phyloP scores from a whole-genome alignment of 1,140 invertebrate genomes.

The Mycetomoellerius zeteki region DNA sequence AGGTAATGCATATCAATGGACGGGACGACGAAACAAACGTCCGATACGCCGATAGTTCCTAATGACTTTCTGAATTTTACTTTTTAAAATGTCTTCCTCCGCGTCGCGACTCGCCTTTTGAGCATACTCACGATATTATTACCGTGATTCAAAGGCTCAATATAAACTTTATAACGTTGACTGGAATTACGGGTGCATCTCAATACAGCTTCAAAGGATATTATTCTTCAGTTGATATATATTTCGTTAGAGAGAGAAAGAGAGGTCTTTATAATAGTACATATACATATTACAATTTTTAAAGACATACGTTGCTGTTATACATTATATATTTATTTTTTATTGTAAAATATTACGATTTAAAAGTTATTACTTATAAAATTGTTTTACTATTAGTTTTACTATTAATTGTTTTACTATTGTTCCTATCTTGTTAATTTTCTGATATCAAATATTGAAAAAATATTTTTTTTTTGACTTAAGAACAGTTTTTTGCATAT shows the following conservation, averaged over 20 bases:
- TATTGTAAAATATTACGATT: not conserved
- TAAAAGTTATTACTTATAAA: not conserved
- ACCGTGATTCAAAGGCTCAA: conserved; percentile 62
- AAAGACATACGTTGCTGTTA: not conserved
- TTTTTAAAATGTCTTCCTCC: conserved; percentile 59
- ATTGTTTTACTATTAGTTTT: not conserved
- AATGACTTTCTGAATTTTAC: conserved; percentile 63
- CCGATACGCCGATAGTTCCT: conserved; percentile 67
- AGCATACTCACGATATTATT: conserved; percentile 56
- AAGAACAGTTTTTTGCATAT: not conserved
- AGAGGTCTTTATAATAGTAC: not conserved
- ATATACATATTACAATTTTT: not conserved
- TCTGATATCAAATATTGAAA: not conserved
- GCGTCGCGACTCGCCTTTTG: conserved; percentile 59
- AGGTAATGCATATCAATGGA: conserved; percentile 75
- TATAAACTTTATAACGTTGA: conserved; percentile 52
- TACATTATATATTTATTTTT: conserved; percentile 7
- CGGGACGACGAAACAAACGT: conserved; percentile 62
- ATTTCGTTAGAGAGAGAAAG: not conserved
- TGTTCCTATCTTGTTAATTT: not conserved
- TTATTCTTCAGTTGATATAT: conserved; percentile 37
- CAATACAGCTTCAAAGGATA: conserved; percentile 47
- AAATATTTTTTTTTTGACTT: not conserved
- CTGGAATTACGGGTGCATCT: conserved; percentile 26
- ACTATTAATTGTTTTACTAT: not conserved